phyloP scores from a whole-genome alignment of 1,140 invertebrate genomes.

The Drosophila carrolli region DNA sequence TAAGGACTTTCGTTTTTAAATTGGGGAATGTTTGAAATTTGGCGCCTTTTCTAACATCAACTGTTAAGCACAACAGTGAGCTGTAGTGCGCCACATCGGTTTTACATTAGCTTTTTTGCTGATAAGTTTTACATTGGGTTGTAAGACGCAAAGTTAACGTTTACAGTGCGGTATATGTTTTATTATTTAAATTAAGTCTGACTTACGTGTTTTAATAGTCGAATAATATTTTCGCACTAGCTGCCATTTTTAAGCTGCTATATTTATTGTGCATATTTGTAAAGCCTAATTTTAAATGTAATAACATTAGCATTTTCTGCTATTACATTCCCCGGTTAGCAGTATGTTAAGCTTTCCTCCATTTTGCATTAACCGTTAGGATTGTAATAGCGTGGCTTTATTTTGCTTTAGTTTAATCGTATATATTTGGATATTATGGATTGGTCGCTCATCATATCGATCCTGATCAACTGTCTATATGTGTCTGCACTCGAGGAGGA shows the following conservation, averaged over 20 bases:
- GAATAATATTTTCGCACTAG: too few species aligned
- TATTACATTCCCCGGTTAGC: neutral
- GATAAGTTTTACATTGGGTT: neutral
- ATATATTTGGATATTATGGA: constrained; percentile 34
- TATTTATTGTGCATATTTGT: neutral
- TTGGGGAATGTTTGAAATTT: constrained; percentile 1
- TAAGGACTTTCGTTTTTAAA: constrained; percentile 11
- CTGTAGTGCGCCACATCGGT: neutral
- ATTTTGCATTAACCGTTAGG: constrained; percentile 32
- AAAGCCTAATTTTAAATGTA: neutral
- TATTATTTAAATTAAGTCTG: neutral
- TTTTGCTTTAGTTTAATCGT: neutral
- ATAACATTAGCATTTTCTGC: neutral
- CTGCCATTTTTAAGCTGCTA: neutral
- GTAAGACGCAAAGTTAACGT: neutral
- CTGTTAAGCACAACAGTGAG: neutral
- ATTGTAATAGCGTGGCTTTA: constrained; percentile 12
- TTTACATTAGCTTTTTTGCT: neutral
- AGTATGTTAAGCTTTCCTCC: constrained; percentile 2
- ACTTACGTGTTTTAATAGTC: too few species aligned
- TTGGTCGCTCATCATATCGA: constrained; percentile 41
- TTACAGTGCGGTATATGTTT: neutral
- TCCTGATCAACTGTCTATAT: constrained; percentile 49
- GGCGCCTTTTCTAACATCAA: neutral
- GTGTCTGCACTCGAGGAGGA: constrained; percentile 46